Evolutionary conservation across 2,113 vertebrate genomes (phyloP).

Genomic region (Chionomys nivalis): DNA sequence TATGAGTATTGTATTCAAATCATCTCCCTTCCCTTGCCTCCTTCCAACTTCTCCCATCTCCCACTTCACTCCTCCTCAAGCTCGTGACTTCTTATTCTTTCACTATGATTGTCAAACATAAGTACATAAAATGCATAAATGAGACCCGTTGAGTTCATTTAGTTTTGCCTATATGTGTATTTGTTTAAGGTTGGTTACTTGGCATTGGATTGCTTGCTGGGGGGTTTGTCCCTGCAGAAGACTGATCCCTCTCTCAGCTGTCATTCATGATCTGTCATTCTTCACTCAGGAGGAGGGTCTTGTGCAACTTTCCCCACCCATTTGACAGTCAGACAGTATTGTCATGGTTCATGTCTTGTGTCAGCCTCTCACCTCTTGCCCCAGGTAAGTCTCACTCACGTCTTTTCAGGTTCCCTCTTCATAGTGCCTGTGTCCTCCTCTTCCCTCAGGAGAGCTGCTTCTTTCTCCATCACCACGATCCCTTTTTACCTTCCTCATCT

Average conservation of each 20-base stretch:
- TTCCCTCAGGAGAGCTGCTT: not conserved
- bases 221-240: not conserved
- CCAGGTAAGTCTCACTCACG: not conserved
- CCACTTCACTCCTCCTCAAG: not conserved
- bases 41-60: not conserved
- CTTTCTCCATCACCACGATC: not conserved
- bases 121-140: not conserved
- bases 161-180: not conserved
- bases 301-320: not conserved
- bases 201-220: too few relatives aligned
- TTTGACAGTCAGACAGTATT: too few relatives aligned
- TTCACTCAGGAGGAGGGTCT: not conserved
- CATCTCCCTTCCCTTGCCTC: not conserved
- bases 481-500: not conserved
- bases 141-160: not conserved
- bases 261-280: not conserved
- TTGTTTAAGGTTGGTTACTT: not conserved
- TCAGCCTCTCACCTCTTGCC: not conserved
- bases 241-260: not conserved
- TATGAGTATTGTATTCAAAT: not conserved
- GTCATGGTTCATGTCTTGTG: not conserved
- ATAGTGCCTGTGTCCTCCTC: not conserved
- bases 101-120: not conserved
- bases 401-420: not conserved
- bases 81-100: not conserved